Evolutionary conservation across 2,797 vertebrate species (phyloP), one percentile per base, ranked within the genome.

Genomic region (Hirundo rustica): DNA sequence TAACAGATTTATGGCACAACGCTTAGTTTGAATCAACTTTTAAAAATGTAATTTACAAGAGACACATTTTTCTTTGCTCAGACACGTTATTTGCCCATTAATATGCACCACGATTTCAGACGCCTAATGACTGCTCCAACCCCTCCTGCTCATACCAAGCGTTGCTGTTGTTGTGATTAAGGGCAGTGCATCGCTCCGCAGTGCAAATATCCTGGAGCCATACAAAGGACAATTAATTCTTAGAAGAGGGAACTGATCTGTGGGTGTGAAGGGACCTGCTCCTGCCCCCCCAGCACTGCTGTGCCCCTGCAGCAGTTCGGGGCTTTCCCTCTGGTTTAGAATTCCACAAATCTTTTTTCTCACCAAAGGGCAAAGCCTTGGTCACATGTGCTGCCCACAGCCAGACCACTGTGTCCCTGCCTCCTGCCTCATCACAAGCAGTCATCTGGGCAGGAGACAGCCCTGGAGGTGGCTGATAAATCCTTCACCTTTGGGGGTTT

Each of bases 1-100:
- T 93, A 96, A 97, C 96, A 97, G 97, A 97, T 96, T 96, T 91
- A 95, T 96, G 96, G 97, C 97, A 94, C 94, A 50, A 36, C 3
- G 2, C 89, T 95, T 83, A 85, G 91, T 96, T 97, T 96, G 96
- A 97, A 96, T 96, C 95, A 93, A 96, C 95, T 96, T 96, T 96
- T 92, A 17, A 85, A 95, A 94, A 96, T 93, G 96, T 88, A 85
- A 93, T 97, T 94, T 96, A 86, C 81, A 70, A 91, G 94, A 88
- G 96, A 91, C 97, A 87, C 94, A 84, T 96, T 94, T 93, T 93
- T 90, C 92, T 94, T 92, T 90, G 89, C 92, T 93, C 96, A 85
- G 82, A 92, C 90, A 81, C 6, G 60, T 96, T 94, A 92, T 94
- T 96, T 96, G 95, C 55, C 96, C 96, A 89, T 97, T 96, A 96